A percentile compares a stretch with the other conserved stretches of the same genome.
Evolutionary conservation across 1,140 invertebrate genomes (phyloP).

Genomic region (Sarcophaga bullata): DNA sequence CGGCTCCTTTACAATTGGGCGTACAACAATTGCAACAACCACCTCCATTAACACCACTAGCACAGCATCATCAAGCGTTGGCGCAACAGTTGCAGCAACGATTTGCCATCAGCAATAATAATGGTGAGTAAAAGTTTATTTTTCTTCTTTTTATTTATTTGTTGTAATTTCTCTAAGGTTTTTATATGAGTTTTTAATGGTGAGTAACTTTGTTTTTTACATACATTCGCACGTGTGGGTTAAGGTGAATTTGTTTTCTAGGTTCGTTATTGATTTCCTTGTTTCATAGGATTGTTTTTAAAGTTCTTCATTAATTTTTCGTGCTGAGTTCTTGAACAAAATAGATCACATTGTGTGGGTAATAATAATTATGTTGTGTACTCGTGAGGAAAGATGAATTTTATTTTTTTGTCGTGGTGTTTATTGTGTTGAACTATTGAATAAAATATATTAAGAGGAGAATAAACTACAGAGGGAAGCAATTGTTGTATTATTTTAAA

Average conservation of each 20-base stretch:
- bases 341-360: no score
- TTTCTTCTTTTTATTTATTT: constrained; percentile 5
- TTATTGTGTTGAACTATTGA: no score
- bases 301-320: background rate
- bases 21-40: constrained; percentile 51
- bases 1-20: constrained; percentile 56
- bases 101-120: constrained; percentile 66
- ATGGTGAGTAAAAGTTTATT: constrained; percentile 56
- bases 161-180: background rate
- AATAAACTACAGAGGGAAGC: no score
- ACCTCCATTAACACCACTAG: constrained; percentile 59
- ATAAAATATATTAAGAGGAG: no score
- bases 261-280: no score
- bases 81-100: constrained; percentile 65
- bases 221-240: no score
- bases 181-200: no score
- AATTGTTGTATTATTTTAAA: no score
- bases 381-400: no score
- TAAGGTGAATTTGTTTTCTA: background rate
- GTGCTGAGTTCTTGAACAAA: background rate
- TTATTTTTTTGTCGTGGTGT: no score
- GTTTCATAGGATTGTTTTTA: background rate
- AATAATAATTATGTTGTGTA: no score
- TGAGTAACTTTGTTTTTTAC: no score
- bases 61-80: constrained; percentile 64